Evolutionary conservation across 23 tunicate genomes (phyloP), one percentile per base, ranked within the genome.

Genomic region (Styela plicata): DNA sequence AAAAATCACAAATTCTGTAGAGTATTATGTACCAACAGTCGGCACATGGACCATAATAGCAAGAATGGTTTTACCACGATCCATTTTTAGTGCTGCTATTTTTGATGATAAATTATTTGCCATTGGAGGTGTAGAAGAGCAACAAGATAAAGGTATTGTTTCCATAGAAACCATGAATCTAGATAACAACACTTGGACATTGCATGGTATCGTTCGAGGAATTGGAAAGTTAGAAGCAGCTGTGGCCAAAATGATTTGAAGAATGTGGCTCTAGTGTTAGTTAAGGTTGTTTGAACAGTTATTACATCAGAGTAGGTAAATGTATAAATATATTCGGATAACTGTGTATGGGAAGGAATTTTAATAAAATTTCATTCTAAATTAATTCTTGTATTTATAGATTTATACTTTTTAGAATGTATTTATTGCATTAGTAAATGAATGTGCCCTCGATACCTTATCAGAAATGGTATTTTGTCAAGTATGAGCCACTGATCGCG

Each of bases 1-100:
- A 21, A 71, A 71, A 32, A 71, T 71, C 77, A 71, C 77, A 3
- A 71, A 71, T 29, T 71, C 77, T 22, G 77, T 71, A 16, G 77
- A 71, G 34, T 71, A 71, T 30, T 71, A 71, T 71, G 77, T 71
- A 21, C 77, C 77, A 2, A 33, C 34, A 3, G 77, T 71, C 36
- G 77, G 77, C 77, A 71, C 77, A 16, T 71, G 77, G 77, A 71
- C 77, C 23, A 71, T 71, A 19, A 71, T 71, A 21, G 77, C 77
- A 32, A 71, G 77, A 32, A 71, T 71, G 77, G 77, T 71, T 27
- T 71, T 32, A 21, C 37, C 77, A 3, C 77, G 77, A 3, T 71
- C 77, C 34, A 21, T 33, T 30, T 71, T 71, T 34, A 32, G 34
- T 71, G 77, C 77, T 3, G 35, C 77, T 26, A 71, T 71, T 18